phyloP scores from a whole-genome alignment of 2,797 vertebrate species.

The Acanthurus tractus region DNA sequence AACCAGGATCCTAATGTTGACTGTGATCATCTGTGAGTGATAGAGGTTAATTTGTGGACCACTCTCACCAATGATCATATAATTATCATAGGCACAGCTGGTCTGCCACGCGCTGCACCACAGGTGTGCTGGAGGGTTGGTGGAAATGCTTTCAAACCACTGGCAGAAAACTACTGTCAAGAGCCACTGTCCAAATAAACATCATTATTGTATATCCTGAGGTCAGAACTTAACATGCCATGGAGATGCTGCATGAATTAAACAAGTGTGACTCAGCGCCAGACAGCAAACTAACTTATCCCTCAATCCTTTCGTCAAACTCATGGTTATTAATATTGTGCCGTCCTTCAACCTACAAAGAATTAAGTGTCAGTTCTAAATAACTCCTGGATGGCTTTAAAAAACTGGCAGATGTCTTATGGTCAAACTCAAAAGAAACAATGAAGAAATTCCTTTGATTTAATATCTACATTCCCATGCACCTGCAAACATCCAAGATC shows the following conservation, averaged over 20 bases:
- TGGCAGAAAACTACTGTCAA: constrained; percentile 49
- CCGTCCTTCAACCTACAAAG: background rate
- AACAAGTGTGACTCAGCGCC: constrained; percentile 52
- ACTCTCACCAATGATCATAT: constrained; percentile 59
- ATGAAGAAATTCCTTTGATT: too few relatives aligned
- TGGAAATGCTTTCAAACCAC: constrained; percentile 55
- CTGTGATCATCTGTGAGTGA: constrained; percentile 56
- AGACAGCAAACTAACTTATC: constrained; percentile 29
- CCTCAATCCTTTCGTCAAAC: constrained; percentile 15
- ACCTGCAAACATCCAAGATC: too few relatives aligned
- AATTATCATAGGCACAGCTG: constrained; percentile 69
- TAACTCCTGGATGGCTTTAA: too few relatives aligned
- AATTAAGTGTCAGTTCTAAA: constrained; percentile 8
- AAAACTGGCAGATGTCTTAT: too few relatives aligned
- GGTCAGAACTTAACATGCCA: constrained; percentile 60
- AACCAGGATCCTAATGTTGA: constrained; percentile 41
- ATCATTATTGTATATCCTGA: constrained; percentile 71
- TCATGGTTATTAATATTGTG: constrained; percentile 5
- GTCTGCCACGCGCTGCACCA: constrained; percentile 45
- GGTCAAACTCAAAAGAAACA: too few relatives aligned
- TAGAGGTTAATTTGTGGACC: constrained; percentile 60
- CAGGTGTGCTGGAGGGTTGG: constrained; percentile 64
- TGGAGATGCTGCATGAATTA: constrained; percentile 58
- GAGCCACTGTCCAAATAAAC: constrained; percentile 68
- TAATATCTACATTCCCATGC: too few relatives aligned